Evolutionary conservation across 30 jellyfish, hydroid and myxozoan species (phyloP).

Genomic region (Aurelia aurita): DNA sequence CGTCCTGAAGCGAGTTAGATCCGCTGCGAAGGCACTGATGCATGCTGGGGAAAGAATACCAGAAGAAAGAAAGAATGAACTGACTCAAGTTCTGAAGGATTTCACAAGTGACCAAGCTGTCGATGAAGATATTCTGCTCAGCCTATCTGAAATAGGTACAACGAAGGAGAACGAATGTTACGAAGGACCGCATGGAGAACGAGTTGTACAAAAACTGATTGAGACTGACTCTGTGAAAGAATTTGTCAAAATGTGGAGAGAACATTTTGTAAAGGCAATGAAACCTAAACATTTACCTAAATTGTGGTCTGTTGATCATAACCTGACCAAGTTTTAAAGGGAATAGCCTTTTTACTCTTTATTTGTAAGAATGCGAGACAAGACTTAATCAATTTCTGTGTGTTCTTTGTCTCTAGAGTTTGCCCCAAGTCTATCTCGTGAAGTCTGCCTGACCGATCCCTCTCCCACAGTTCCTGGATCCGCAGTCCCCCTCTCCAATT

Average conservation of each 20-base stretch:
- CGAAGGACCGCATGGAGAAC: conserved; percentile 86
- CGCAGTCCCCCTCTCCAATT: too few relatives aligned
- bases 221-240: conserved; percentile 52
- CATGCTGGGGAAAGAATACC: conserved; percentile 73
- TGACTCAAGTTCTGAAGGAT: conserved; percentile 41
- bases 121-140: conserved; percentile 36
- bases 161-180: conserved; percentile 54
- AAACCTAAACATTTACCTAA: conserved; percentile 85
- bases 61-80: conserved; percentile 40
- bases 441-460: too few relatives aligned
- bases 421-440: too few relatives aligned
- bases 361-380: not conserved
- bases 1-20: conserved; percentile 57
- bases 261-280: conserved; percentile 82
- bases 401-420: not conserved
- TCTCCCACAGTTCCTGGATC: too few relatives aligned
- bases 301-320: conserved; percentile 93
- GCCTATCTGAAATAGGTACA: conserved; percentile 53
- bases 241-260: conserved; percentile 92
- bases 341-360: not conserved
- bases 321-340: conserved; percentile 15
- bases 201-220: conserved; percentile 68
- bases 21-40: conserved; percentile 96
- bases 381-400: not conserved
- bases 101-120: conserved; percentile 32